These are phyloP conservation scores for Strix occidentalis DNA, from an alignment of 2,797 vertebrate species.

Conservation along the genomic window DNA sequence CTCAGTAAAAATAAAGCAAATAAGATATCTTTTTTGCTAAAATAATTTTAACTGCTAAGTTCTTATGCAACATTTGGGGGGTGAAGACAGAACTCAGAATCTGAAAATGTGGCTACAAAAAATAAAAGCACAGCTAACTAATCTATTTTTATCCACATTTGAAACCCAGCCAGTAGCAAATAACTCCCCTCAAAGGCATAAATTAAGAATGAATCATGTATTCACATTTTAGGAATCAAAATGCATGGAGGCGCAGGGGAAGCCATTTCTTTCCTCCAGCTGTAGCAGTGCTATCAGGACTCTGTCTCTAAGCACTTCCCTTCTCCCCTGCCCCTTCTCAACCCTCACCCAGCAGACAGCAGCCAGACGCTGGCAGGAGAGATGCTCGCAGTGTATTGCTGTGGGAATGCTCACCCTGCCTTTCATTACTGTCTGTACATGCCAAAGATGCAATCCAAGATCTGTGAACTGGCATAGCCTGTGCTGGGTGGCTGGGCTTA, in stretches of 20 bases:
- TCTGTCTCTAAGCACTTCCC: not conserved
- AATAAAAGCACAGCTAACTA: not conserved
- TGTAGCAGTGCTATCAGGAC: not conserved
- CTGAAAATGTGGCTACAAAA: not conserved
- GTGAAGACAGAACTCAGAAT: not conserved
- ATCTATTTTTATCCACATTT: slow-evolving; percentile 27
- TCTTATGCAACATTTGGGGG: not conserved
- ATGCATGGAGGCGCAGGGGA: not conserved
- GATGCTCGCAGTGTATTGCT: rapidly evolving
- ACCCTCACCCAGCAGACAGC: not conserved
- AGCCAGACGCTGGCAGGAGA: not conserved
- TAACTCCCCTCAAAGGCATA: slow-evolving; percentile 10
- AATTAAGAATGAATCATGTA: not conserved
- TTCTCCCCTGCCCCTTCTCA: not conserved
- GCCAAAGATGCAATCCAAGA: not conserved
- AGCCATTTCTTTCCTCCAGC: not conserved
- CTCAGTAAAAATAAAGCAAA: not conserved
- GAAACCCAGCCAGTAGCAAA: slow-evolving; percentile 11
- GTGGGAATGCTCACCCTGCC: rapidly evolving
- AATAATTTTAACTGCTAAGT: not conserved
- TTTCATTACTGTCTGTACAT: not conserved
- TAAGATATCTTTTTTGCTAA: not conserved
- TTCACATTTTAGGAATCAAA: not conserved
- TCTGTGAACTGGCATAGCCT: not conserved
- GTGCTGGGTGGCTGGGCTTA: not conserved